Base-by-base conservation (phyloP, 2,888 invertebrate genomes). In the Euplagia quadripunctaria region DNA sequence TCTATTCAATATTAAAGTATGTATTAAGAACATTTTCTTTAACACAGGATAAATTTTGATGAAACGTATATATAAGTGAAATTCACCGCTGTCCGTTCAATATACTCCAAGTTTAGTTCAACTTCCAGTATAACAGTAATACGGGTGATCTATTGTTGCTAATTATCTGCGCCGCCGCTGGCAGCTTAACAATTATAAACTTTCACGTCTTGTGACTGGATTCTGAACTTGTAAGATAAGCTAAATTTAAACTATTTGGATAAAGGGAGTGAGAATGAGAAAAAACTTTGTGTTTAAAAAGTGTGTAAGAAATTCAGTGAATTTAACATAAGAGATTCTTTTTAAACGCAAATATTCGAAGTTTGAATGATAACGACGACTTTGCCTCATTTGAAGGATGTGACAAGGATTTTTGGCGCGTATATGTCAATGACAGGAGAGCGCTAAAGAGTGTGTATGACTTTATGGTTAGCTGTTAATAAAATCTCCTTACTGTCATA, bases 181-280 rank as follows among this genome's bases (percentile, higher is more conserved):
- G 46, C 52, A 70, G 58, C 77, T 80, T 79, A 71, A 70, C 71
- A 75, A 73, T 80, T 74, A 11, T 51, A 76, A 80, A 80, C 74
- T 82, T 80, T 77, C 70, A 64, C 71, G 74, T 77, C 70, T 68
- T 72, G 68, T 68, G 65, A 63, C 72, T 68, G 71, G 68, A 76
- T 76, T 71, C 71, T 68, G 64, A 68, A 82, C 42, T 46, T 31
- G 46, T 69, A 17, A 69, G 69, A 61, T 61, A 69, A 69, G 20
- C 61, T 61, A 61, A 31, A 14, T 31, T 6, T 12, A 61, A 61
- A 61, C 61, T 61, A 61, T 61, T 61, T 6, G 58, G 31, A 0
- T 61, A 31, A 31, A 61, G 61, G 31, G 4, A 6, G 4, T 46
- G 43, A 58, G 20, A 58, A 61, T 61, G 31, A 14, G 6, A 31